Percentiles rank a stretch among this genome's conserved stretches.
These are phyloP conservation scores for Nyleta sp. DNA, from an alignment of 2,888 invertebrate genomes.

Conservation along the genomic window DNA sequence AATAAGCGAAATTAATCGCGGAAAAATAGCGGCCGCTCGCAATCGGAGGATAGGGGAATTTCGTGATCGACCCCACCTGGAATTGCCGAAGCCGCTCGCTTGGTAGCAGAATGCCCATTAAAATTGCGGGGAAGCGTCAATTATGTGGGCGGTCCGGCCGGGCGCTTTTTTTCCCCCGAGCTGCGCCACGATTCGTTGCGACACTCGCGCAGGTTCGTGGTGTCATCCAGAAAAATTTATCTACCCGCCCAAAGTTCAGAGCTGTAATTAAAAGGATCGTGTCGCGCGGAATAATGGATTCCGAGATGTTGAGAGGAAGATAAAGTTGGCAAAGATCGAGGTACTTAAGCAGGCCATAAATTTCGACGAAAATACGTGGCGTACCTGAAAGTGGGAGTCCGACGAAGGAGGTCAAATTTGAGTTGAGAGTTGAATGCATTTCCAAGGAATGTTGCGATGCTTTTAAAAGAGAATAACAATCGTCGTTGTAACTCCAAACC, in stretches of 20 bases:
- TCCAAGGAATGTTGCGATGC: too few relatives aligned
- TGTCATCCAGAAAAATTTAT: constrained; percentile 48
- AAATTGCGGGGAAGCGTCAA: constrained; percentile 77
- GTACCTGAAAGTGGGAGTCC: background rate
- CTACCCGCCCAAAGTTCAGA: constrained; percentile 39
- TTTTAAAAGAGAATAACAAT: too few relatives aligned
- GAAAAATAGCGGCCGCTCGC: constrained; percentile 5
- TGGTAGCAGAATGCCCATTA: constrained; percentile 76
- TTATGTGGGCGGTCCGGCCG: constrained; percentile 70
- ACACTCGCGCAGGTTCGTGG: constrained; percentile 41
- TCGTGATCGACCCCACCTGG: constrained; percentile 79
- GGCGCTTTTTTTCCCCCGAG: constrained; percentile 57
- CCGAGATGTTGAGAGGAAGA: constrained; percentile 19
- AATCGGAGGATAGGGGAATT: constrained; percentile 43
- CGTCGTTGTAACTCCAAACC: too few relatives aligned
- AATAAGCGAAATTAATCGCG: constrained; percentile 28
- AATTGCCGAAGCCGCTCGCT: constrained; percentile 76
- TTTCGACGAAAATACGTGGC: constrained; percentile 12
- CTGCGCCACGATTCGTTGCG: constrained; percentile 53
- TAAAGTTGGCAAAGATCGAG: constrained; percentile 36
- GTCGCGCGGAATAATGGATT: constrained; percentile 28
- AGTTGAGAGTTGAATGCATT: too few relatives aligned
- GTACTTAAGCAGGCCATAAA: constrained; percentile 23
- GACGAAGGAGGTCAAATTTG: background rate
- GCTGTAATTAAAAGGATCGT: constrained; percentile 43